Evolutionary conservation across 2,888 invertebrate species (phyloP).

Genomic region (Pyralis farinalis): DNA sequence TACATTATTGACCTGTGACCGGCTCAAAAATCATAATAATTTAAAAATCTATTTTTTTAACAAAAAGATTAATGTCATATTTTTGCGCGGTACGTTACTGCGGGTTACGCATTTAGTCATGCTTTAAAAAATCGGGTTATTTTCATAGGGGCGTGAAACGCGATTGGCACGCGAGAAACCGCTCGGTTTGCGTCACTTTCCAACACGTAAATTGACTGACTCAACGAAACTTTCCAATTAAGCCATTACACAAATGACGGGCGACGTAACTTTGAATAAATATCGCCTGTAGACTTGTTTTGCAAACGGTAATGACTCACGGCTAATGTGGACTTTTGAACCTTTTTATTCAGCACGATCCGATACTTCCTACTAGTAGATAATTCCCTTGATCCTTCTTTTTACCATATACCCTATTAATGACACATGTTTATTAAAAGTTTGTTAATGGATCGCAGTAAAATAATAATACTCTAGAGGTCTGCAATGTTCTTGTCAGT

Average conservation of each 20-base stretch:
- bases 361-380: too few species aligned
- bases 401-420: too few species aligned
- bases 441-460: too few species aligned
- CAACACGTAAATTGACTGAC: slow-evolving; percentile 51
- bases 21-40: too few species aligned
- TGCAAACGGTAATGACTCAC: slow-evolving; percentile 27
- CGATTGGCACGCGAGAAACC: slow-evolving; percentile 56
- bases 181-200: slow-evolving; percentile 51
- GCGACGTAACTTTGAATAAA: slow-evolving; percentile 44
- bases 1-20: too few species aligned
- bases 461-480: too few species aligned
- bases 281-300: slow-evolving; percentile 35
- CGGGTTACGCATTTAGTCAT: slow-evolving; percentile 37
- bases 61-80: too few species aligned
- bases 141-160: slow-evolving; percentile 43
- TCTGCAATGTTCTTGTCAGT: too few species aligned
- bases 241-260: slow-evolving; percentile 64
- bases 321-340: slow-evolving; percentile 16
- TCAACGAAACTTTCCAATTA: slow-evolving; percentile 71
- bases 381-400: too few species aligned
- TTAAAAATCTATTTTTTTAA: too few species aligned
- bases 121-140: slow-evolving; percentile 38
- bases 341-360: not conserved
- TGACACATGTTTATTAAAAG: too few species aligned
- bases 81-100: not conserved